A percentile compares a stretch with the other conserved stretches of the same genome.
These are phyloP conservation scores for Ailurus styani DNA, from an alignment of 2,113 vertebrate species.

Conservation along the genomic window DNA sequence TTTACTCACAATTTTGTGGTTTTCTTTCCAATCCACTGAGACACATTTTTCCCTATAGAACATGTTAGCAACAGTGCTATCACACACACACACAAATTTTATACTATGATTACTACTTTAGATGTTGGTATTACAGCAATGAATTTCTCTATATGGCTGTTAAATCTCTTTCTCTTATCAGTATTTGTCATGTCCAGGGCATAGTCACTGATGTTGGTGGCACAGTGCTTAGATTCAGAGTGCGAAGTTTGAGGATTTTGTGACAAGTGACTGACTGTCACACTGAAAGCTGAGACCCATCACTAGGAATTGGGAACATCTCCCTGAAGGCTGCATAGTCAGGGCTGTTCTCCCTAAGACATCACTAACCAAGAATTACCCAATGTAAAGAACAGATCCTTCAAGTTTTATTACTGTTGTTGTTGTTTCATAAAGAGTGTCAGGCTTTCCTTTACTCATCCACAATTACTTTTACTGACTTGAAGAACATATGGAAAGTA, in stretches of 20 bases:
- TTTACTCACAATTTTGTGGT: background rate
- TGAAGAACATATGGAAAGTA: background rate
- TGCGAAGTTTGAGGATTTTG: background rate
- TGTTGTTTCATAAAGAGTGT: background rate
- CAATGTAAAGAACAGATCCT: background rate
- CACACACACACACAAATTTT: background rate
- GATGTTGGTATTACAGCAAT: background rate
- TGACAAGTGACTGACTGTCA: slow-evolving; percentile 5
- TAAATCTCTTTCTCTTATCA: slow-evolving; percentile 35
- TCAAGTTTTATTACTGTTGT: background rate
- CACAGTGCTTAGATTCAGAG: background rate
- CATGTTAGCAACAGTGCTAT: background rate
- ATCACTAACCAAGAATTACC: slow-evolving; percentile 13
- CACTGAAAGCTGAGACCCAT: slow-evolving; percentile 1
- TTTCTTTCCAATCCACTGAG: background rate
- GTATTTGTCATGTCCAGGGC: background rate
- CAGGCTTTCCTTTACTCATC: background rate
- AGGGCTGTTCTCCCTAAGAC: background rate
- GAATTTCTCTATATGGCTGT: slow-evolving; percentile 2
- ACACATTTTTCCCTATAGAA: background rate
- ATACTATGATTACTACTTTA: background rate
- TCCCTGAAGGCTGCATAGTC: background rate
- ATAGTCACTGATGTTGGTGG: background rate
- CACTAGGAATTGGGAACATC: background rate
- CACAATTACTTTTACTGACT: slow-evolving; percentile 24